These are phyloP conservation scores for Zapus hudsonius DNA, from an alignment of 2,113 vertebrate species.

Conservation along the genomic window DNA sequence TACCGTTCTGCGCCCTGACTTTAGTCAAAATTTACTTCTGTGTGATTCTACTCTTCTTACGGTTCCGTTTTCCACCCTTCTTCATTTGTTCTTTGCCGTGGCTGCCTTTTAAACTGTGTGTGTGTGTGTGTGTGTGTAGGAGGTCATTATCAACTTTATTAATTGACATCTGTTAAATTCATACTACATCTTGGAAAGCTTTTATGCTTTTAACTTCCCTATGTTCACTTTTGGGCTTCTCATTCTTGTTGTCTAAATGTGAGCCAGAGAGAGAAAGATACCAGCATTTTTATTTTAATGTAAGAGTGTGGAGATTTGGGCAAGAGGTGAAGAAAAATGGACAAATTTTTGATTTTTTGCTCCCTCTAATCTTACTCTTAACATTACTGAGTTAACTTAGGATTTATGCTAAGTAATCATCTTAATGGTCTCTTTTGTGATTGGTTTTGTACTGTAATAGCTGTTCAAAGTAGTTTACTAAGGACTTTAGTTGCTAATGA, in stretches of 20 bases:
- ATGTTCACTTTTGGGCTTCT: background rate
- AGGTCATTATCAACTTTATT: background rate
- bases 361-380: background rate
- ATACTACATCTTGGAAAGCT: background rate
- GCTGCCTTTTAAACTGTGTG: background rate
- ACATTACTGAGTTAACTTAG: slow-evolving; percentile 6
- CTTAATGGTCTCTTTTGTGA: slow-evolving; percentile 30
- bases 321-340: background rate
- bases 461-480: background rate
- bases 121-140: background rate
- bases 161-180: slow-evolving; percentile 35
- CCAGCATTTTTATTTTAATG: slow-evolving; percentile 36
- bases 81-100: background rate
- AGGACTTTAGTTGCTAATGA: slow-evolving; percentile 37
- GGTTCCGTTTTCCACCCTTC: background rate
- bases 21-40: background rate
- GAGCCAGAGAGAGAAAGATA: background rate
- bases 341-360: slow-evolving; percentile 11
- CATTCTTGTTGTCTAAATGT: background rate
- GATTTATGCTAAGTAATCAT: slow-evolving; percentile 1
- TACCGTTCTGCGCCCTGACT: background rate
- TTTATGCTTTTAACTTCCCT: background rate
- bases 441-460: background rate
- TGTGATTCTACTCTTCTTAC: background rate
- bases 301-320: background rate